Conservation (phyloP, 2,797 vertebrate genomes). For the Antrozous pallidus region DNA sequence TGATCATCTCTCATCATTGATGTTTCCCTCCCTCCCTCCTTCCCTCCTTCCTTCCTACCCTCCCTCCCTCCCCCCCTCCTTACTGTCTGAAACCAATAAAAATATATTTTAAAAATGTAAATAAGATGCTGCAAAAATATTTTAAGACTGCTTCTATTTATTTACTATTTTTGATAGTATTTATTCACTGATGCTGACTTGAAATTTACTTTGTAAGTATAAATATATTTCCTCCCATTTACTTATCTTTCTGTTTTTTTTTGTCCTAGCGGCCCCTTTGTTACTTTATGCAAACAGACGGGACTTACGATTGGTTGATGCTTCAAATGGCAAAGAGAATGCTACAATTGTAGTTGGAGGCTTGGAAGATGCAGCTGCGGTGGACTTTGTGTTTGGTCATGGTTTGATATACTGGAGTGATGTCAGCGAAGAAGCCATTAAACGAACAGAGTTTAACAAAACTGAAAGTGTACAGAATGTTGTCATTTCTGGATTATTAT, state of each 20-base stretch:
- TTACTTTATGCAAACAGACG: constrained; percentile 96
- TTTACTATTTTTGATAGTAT: constrained; percentile 36
- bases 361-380: constrained; percentile 95
- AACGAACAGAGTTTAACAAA: constrained; percentile 90
- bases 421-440: constrained; percentile 98
- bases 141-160: not conserved
- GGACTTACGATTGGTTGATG: constrained; percentile 94
- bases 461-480: constrained; percentile 87
- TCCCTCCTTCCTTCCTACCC: too few relatives aligned
- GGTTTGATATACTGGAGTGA: constrained; percentile 98
- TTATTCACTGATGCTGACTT: constrained; percentile 36
- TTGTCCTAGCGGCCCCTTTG: constrained; percentile 85
- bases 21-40: too few relatives aligned
- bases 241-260: constrained; percentile 66
- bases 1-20: too few relatives aligned
- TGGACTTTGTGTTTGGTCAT: constrained; percentile 92
- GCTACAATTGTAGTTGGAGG: constrained; percentile 94
- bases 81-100: too few relatives aligned
- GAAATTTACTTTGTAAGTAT: constrained; percentile 27
- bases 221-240: constrained; percentile 41
- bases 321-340: constrained; percentile 88
- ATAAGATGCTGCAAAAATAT: constrained; percentile 20
- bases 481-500: constrained; percentile 92
- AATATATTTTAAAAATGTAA: too few relatives aligned
- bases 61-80: too few relatives aligned